phyloP scores from a whole-genome alignment of 2,797 vertebrate species.

The Acestrorhynchus altus region DNA sequence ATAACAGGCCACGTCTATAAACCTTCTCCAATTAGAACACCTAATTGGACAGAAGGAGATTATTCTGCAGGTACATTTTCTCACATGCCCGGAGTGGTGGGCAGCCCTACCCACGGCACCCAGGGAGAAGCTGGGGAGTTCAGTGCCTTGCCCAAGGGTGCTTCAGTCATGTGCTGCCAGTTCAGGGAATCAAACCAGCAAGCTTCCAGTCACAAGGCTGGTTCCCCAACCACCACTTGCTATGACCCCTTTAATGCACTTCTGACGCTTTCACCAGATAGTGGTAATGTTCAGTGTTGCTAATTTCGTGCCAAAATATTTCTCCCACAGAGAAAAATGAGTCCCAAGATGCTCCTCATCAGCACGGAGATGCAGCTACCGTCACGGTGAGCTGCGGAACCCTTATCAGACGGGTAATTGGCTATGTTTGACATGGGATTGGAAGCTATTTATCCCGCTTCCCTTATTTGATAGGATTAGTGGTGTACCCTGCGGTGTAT shows the following conservation, averaged over 20 bases:
- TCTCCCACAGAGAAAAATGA: constrained; percentile 15
- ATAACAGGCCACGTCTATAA: background rate
- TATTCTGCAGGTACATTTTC: background rate
- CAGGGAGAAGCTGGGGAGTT: no score
- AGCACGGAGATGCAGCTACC: constrained; percentile 27
- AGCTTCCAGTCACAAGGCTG: no score
- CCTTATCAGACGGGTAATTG: constrained; percentile 60
- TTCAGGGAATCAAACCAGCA: no score
- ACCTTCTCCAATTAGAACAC: background rate
- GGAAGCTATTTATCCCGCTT: constrained; percentile 62
- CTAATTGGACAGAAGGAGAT: background rate
- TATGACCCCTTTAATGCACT: background rate
- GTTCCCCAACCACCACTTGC: background rate
- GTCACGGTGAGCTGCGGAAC: constrained; percentile 55
- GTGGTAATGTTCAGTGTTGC: background rate
- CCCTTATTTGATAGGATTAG: constrained; percentile 73
- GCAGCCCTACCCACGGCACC: no score
- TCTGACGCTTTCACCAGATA: background rate
- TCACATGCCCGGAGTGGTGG: no score
- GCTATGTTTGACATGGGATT: constrained; percentile 68
- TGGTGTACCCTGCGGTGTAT: constrained; percentile 56
- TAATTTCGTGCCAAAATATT: background rate
- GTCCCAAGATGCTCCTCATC: constrained; percentile 47
- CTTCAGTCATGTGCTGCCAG: no score
- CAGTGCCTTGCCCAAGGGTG: no score